These are phyloP conservation scores for Pica pica DNA, from an alignment of 2,113 vertebrate species.

Conservation along the genomic window DNA sequence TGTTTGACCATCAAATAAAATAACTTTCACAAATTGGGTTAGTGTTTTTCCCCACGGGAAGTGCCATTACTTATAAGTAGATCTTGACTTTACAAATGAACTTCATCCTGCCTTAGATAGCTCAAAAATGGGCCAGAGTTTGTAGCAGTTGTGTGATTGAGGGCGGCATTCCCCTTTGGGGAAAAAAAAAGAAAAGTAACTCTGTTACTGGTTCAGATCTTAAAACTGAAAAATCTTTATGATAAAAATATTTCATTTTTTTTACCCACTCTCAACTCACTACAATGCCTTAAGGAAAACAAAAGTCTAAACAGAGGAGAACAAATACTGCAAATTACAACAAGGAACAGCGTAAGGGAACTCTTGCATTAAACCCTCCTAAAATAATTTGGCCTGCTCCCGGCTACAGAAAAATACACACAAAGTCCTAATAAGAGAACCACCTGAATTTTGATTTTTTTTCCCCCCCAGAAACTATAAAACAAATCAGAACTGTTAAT, in stretches of 20 bases:
- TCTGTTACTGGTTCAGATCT: not conserved
- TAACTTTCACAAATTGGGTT: conserved; percentile 9
- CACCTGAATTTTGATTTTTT: not conserved
- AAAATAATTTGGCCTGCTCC: not conserved
- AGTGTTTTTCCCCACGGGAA: conserved; percentile 20
- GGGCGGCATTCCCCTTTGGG: not conserved
- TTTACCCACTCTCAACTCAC: not conserved
- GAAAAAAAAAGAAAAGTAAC: not conserved
- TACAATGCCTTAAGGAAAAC: not conserved
- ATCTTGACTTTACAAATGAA: conserved; percentile 20
- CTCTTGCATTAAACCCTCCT: not conserved
- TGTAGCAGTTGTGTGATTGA: not conserved
- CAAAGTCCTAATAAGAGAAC: not conserved
- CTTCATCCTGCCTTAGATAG: not conserved
- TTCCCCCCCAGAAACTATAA: fast-evolving
- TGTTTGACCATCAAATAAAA: conserved; percentile 21
- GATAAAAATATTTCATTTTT: not conserved
- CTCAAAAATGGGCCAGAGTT: not conserved
- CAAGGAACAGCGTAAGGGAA: not conserved
- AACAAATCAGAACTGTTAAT: not conserved
- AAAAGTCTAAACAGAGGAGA: not conserved
- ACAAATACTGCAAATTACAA: not conserved
- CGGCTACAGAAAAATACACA: not conserved
- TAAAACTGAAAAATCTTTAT: not conserved
- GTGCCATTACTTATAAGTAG: not conserved